Conservation (phyloP, 64 coral and sea anemone species). For the Stichodactyla helianthus region DNA sequence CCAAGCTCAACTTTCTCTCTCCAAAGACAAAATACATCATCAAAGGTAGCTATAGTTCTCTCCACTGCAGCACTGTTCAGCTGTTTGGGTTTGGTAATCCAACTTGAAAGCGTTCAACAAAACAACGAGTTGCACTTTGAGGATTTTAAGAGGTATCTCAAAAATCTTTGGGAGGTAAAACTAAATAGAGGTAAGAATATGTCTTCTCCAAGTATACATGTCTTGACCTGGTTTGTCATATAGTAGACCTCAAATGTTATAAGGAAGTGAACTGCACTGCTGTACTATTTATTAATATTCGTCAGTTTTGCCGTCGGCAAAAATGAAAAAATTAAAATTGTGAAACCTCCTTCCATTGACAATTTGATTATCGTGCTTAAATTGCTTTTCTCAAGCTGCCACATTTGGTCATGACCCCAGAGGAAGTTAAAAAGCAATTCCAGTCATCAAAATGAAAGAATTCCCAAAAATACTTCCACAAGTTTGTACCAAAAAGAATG, state of each 20-base stretch:
- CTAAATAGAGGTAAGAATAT: slow-evolving; percentile 4
- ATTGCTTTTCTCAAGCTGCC: no score
- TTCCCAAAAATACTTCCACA: no score
- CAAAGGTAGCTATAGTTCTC: background rate
- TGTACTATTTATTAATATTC: no score
- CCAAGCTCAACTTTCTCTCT: background rate
- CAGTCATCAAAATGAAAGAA: no score
- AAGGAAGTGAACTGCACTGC: background rate
- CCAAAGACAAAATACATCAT: background rate
- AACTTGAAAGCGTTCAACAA: background rate
- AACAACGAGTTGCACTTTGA: background rate
- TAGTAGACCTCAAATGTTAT: background rate
- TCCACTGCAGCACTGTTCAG: background rate
- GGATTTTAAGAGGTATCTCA: background rate
- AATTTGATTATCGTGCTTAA: no score
- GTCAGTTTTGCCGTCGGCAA: no score
- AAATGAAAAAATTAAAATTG: background rate
- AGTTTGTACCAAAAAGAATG: no score
- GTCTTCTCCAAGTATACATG: background rate
- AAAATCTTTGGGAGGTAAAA: background rate
- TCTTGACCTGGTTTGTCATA: background rate
- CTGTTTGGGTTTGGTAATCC: background rate
- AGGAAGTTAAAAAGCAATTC: no score
- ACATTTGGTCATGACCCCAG: no score
- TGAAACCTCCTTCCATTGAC: no score